A percentile compares a stretch with the other conserved stretches of the same genome.
phyloP scores from a whole-genome alignment of 2,797 vertebrate species.

The Falco naumanni region DNA sequence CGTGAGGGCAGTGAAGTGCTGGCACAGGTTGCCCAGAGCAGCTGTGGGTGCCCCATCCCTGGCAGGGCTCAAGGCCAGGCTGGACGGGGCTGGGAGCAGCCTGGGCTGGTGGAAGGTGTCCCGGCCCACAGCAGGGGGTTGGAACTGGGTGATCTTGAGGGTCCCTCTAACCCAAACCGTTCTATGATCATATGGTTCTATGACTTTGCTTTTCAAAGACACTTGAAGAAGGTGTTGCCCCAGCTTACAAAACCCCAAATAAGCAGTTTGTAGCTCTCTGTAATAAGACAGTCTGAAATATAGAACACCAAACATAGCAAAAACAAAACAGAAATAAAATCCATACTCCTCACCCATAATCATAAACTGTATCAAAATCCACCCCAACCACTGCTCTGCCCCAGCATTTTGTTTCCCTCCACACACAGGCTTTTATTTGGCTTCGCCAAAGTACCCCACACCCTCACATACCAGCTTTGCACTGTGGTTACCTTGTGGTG shows the following conservation, averaged over 20 bases:
- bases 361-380: not conserved
- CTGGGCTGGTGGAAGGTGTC: too few relatives aligned
- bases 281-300: not conserved
- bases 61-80: too few relatives aligned
- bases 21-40: too few relatives aligned
- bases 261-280: not conserved
- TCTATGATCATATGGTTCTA: too few relatives aligned
- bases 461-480: not conserved
- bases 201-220: not conserved
- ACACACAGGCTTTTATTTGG: not conserved
- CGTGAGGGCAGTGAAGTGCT: too few relatives aligned
- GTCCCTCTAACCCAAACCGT: too few relatives aligned
- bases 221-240: not conserved
- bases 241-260: slow-evolving; percentile 9
- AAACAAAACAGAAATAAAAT: not conserved
- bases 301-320: not conserved
- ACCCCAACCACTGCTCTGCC: not conserved
- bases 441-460: not conserved
- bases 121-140: too few relatives aligned
- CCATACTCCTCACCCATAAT: not conserved
- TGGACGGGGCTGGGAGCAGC: too few relatives aligned
- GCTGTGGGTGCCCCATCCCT: too few relatives aligned
- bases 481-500: not conserved
- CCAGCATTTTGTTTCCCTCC: not conserved
- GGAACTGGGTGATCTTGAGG: too few relatives aligned